These are phyloP conservation scores for Galeopsomyia nigrocyanea DNA, from an alignment of 2,888 invertebrate genomes.

Conservation along the genomic window DNA sequence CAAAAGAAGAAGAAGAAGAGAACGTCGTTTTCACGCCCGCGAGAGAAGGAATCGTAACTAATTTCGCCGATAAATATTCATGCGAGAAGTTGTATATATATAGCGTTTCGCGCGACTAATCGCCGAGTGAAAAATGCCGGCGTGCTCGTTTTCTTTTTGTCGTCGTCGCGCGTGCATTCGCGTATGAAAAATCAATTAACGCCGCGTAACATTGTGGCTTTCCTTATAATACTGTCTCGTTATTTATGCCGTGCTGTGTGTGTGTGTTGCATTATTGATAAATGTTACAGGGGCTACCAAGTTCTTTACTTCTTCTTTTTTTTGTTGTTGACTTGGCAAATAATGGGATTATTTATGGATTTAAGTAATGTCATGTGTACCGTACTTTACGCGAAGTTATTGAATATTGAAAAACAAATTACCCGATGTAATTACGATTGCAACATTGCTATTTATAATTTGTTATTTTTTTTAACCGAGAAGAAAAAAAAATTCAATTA, in stretches of 20 bases:
- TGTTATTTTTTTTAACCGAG: neutral
- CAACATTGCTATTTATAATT: too few species aligned
- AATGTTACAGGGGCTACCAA: neutral
- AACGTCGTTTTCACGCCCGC: constrained; percentile 53
- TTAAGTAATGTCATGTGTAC: too few species aligned
- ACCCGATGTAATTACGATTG: too few species aligned
- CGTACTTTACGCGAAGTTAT: too few species aligned
- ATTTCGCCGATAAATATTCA: constrained; percentile 65
- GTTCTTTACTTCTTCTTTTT: too few species aligned
- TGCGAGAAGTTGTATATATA: constrained; percentile 54
- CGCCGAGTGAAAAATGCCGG: constrained; percentile 31
- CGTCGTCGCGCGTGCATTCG: constrained; percentile 13
- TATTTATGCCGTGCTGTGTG: too few species aligned
- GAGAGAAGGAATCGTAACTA: constrained; percentile 56
- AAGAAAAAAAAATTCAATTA: constrained; percentile 2
- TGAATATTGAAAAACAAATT: too few species aligned
- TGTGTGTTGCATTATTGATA: constrained; percentile 15
- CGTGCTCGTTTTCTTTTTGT: neutral
- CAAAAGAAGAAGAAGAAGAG: constrained; percentile 36
- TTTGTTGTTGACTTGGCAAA: too few species aligned
- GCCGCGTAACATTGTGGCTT: constrained; percentile 17
- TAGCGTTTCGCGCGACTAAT: constrained; percentile 56
- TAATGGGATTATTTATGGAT: too few species aligned
- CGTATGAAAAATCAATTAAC: constrained; percentile 46
- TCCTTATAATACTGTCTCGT: constrained; percentile 4